These are phyloP conservation scores for Altica lythri DNA, from an alignment of 2,888 invertebrate genomes.

Conservation along the genomic window DNA sequence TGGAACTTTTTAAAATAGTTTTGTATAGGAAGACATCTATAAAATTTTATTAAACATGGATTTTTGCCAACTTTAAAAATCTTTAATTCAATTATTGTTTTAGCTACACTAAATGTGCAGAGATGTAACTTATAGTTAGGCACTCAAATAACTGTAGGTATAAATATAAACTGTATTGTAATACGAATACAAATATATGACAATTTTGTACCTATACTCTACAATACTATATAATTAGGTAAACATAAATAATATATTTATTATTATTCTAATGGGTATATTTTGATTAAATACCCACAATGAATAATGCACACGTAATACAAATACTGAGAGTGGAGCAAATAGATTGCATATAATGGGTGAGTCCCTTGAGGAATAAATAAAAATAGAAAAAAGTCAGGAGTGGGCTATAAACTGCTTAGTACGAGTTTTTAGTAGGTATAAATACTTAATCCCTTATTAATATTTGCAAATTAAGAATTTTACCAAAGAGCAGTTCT, in stretches of 20 bases:
- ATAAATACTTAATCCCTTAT: not conserved
- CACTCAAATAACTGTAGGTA: slow-evolving; percentile 55
- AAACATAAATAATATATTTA: slow-evolving; percentile 52
- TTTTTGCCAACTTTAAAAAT: too few relatives aligned
- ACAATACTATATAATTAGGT: slow-evolving; percentile 39
- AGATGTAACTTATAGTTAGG: slow-evolving; percentile 50
- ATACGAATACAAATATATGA: slow-evolving; percentile 53
- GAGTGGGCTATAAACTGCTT: slow-evolving; percentile 9
- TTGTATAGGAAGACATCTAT: too few relatives aligned
- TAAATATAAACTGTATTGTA: slow-evolving; percentile 49
- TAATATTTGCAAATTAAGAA: too few relatives aligned
- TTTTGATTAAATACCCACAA: slow-evolving; percentile 40
- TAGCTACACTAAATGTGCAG: slow-evolving; percentile 30
- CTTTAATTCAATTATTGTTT: not conserved
- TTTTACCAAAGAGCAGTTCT: not conserved
- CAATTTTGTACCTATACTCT: slow-evolving; percentile 45
- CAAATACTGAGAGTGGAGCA: slow-evolving; percentile 55
- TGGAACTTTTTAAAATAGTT: too few relatives aligned
- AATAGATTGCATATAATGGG: slow-evolving; percentile 43
- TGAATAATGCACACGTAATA: slow-evolving; percentile 53
- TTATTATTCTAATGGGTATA: slow-evolving; percentile 37
- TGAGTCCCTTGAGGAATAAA: slow-evolving; percentile 11
- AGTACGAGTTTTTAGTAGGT: not conserved
- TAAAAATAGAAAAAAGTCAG: slow-evolving; percentile 6
- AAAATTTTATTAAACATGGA: too few relatives aligned